Base-by-base conservation (phyloP, 2,113 vertebrate genomes). In the Ariopsis seemanni region DNA sequence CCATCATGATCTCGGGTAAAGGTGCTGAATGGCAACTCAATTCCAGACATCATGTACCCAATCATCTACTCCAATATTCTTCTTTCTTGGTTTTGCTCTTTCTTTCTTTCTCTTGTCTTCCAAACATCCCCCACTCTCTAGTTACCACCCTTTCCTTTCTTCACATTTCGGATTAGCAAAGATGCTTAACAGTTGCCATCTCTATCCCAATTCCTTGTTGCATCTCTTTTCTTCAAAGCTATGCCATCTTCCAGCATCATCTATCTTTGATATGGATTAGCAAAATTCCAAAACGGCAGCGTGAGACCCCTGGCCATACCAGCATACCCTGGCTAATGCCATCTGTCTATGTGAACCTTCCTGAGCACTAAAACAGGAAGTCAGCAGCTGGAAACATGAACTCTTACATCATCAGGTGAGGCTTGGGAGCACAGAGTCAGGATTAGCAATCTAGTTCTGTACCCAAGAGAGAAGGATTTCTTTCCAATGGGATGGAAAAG, bases 401-500 rank as follows among this genome's bases (percentile, higher is more conserved):
- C 60, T 34, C 58, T 85, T 65, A 53, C 78, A 80, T 83, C 12
- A 78, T 27, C 48, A 20, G 74, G 75, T 79, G 86, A 87, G 87
- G 92, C 82, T 85, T 62, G 27, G 50, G 72, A 71, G 30, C 52
- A 65, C n/a, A 48, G 62, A 82, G 85, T 65, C 91, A 89, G 22
- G 93, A 93, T 93, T 92, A 91, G 87, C 92, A 92, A 93, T 91
- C 92, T 94, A 94, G 90, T 94, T 95, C 91, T 92, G 91, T 90
- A 90, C 82, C 74, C 74, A 58, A 90, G 89, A 91, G 87, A 86
- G 87, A 91, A 86, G 91, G 90, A 90, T 93, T 91, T 92, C 93
- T 87, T 93, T 92, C 50, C 75, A 67, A n/a, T 14, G 30, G 14
- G 58, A 62, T 57, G 62, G 82, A 79, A 55, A 77, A n/a, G 77